These are phyloP conservation scores for Callaeas wilsoni DNA, from an alignment of 2,113 vertebrate genomes.

Conservation along the genomic window DNA sequence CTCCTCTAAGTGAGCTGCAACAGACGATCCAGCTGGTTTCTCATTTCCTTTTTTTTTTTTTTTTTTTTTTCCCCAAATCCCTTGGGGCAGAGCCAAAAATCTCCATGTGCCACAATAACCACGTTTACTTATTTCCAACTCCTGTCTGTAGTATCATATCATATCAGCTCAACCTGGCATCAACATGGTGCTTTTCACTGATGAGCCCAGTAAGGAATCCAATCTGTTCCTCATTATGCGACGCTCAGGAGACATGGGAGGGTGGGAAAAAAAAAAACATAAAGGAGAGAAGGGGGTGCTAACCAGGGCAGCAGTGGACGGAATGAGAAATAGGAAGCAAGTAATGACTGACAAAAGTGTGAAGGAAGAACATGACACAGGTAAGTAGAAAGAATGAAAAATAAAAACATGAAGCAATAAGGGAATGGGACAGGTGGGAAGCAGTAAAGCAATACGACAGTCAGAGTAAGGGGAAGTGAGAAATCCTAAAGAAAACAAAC, in stretches of 20 bases:
- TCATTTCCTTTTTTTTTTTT: not conserved
- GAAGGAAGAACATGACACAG: not conserved
- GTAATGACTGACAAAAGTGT: not conserved
- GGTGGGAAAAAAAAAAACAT: not conserved
- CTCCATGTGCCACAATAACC: conserved; percentile 41
- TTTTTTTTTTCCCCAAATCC: not conserved
- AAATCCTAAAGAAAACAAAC: not conserved
- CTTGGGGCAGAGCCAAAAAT: conserved; percentile 19
- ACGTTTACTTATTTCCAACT: conserved; percentile 21
- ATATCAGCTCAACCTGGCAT: conserved; percentile 35
- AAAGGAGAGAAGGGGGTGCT: not conserved
- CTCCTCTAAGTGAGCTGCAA: not conserved
- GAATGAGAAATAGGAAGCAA: not conserved
- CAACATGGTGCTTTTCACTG: not conserved
- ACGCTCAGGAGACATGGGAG: not conserved
- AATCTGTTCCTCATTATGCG: conserved; percentile 40
- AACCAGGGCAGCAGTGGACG: not conserved
- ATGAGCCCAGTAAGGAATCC: not conserved
- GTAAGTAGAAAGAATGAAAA: not conserved
- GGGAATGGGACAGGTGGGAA: not conserved
- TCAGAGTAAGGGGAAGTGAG: not conserved
- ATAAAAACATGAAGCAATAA: not conserved
- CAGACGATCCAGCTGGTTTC: not conserved
- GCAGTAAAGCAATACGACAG: not conserved
- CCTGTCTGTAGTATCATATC: conserved; percentile 17